Conservation (phyloP, 2,113 vertebrate species). For the Elgaria multicarinata region DNA sequence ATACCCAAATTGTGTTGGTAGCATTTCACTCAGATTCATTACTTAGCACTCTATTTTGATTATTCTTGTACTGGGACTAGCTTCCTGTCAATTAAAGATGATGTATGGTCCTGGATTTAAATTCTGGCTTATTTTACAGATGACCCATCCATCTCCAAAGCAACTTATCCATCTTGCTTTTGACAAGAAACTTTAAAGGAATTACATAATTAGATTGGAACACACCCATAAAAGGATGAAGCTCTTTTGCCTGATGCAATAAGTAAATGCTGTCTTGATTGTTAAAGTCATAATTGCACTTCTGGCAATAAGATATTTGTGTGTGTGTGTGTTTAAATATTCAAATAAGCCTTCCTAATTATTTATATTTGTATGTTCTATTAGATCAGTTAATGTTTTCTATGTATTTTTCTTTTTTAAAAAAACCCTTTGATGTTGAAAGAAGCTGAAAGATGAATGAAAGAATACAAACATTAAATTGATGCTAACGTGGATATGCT, state of each 20-base stretch:
- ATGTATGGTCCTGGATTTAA: slow-evolving; percentile 82
- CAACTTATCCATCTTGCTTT: slow-evolving; percentile 76
- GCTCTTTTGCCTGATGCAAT: slow-evolving; percentile 52
- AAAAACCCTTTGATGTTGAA: slow-evolving; percentile 40
- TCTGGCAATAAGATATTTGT: slow-evolving; percentile 22
- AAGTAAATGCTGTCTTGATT: slow-evolving; percentile 72
- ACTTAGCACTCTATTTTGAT: slow-evolving; percentile 75
- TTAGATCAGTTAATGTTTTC: slow-evolving; percentile 7
- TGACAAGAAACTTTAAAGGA: slow-evolving; percentile 66
- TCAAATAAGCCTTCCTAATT: slow-evolving; percentile 1
- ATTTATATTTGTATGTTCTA: slow-evolving; percentile 14
- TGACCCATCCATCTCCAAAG: slow-evolving; percentile 78
- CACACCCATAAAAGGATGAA: slow-evolving; percentile 57
- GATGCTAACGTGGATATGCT: slow-evolving; percentile 28
- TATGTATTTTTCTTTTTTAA: slow-evolving; percentile 19
- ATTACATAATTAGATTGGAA: slow-evolving; percentile 64
- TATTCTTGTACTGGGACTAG: slow-evolving; percentile 73
- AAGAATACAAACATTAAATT: neutral
- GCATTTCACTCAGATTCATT: slow-evolving; percentile 74
- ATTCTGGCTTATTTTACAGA: slow-evolving; percentile 70
- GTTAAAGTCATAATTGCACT: slow-evolving; percentile 49
- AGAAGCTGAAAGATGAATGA: slow-evolving; percentile 16
- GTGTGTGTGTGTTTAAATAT: neutral
- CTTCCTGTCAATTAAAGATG: slow-evolving; percentile 86
- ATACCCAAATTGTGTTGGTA: slow-evolving; percentile 54